phyloP scores from a whole-genome alignment of 2,888 invertebrate genomes.

The Osmoderma eremita region DNA sequence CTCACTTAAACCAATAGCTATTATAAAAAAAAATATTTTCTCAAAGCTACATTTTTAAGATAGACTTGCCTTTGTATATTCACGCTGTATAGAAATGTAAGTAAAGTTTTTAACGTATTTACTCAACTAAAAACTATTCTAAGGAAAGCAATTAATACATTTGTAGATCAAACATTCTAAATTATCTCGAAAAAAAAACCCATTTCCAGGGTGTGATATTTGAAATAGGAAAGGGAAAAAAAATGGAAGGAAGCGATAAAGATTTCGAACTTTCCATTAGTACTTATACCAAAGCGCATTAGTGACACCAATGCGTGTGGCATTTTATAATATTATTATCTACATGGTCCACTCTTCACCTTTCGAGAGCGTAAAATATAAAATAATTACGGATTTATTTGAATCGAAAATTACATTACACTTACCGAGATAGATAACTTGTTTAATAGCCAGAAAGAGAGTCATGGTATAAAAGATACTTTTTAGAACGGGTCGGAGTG shows the following conservation, averaged over 20 bases:
- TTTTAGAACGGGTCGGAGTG: too few species aligned
- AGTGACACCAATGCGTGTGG: conserved; percentile 40
- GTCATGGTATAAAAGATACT: too few species aligned
- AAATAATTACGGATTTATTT: conserved; percentile 35
- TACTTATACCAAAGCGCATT: neutral
- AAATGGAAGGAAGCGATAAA: conserved; percentile 21
- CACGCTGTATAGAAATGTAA: too few species aligned
- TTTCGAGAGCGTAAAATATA: conserved; percentile 18
- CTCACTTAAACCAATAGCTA: too few species aligned
- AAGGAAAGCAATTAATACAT: conserved; percentile 28
- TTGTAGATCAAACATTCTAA: conserved; percentile 25
- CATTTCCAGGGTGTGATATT: conserved; percentile 33
- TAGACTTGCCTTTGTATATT: too few species aligned
- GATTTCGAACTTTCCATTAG: conserved; percentile 35
- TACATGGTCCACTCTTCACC: conserved; percentile 8
- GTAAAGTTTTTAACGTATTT: too few species aligned
- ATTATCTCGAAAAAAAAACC: conserved; percentile 30
- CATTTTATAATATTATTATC: conserved; percentile 38
- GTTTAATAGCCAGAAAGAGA: conserved; percentile 3
- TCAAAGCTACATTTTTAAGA: too few species aligned
- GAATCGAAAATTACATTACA: conserved; percentile 29
- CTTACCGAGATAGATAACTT: conserved; percentile 3
- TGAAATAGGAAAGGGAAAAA: conserved; percentile 9
- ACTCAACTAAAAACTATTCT: neutral
- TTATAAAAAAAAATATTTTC: too few species aligned